A percentile compares a stretch with the other conserved stretches of the same genome.
These are phyloP conservation scores for Ylistrum balloti DNA, from an alignment of 1,140 invertebrate species.

Conservation along the genomic window DNA sequence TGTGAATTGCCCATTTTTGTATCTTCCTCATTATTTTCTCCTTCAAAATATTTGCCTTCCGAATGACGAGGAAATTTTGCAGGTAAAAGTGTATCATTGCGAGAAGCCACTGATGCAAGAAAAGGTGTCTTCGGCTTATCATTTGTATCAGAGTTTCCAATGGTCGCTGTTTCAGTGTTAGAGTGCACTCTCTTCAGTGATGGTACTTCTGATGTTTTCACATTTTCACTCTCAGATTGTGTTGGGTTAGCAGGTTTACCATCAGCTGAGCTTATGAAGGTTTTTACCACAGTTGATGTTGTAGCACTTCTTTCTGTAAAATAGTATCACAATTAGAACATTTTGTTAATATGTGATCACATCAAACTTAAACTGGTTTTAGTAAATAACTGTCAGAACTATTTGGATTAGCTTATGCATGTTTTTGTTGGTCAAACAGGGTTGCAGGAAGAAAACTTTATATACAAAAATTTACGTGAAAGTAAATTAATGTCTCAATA, in stretches of 20 bases:
- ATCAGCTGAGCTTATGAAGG: not conserved
- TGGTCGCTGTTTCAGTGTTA: not conserved
- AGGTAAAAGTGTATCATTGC: not conserved
- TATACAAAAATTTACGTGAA: too few relatives aligned
- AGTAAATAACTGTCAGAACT: too few relatives aligned
- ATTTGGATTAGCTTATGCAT: too few relatives aligned
- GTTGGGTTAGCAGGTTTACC: not conserved
- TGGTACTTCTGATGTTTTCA: not conserved
- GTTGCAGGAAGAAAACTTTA: too few relatives aligned
- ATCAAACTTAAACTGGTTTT: too few relatives aligned
- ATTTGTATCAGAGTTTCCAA: not conserved
- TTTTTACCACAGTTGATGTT: not conserved
- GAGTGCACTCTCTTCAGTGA: not conserved
- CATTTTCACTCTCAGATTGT: not conserved
- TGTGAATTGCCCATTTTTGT: not conserved
- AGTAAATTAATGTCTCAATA: too few relatives aligned
- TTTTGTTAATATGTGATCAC: too few relatives aligned
- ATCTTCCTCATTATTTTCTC: not conserved
- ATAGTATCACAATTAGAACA: not conserved
- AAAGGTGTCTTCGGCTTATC: not conserved
- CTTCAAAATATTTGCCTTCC: not conserved
- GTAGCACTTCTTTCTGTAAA: not conserved
- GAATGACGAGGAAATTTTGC: not conserved
- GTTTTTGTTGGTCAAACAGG: too few relatives aligned
- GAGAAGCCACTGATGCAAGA: not conserved